phyloP scores from a whole-genome alignment of 2,888 invertebrate species.

The Argyresthia albistria region DNA sequence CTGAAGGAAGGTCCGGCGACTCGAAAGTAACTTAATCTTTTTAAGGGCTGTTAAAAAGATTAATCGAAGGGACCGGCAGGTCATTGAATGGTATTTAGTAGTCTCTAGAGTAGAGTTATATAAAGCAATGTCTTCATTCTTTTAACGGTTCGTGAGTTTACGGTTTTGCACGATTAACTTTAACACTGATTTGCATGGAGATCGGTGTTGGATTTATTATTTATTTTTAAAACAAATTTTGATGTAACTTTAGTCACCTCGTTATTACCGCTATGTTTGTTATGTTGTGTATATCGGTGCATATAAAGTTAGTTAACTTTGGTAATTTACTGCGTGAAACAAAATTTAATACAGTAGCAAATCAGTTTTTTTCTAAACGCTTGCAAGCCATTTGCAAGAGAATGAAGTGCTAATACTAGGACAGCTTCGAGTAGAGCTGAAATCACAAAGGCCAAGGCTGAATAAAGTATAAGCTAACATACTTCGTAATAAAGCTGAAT shows the following conservation, averaged over 20 bases:
- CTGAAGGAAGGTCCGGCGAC: slow-evolving; percentile 21
- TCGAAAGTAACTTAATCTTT: slow-evolving; percentile 24
- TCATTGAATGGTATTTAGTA: slow-evolving; percentile 48
- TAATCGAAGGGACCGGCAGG: slow-evolving; percentile 44
- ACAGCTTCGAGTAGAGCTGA: not conserved
- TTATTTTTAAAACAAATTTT: too few species aligned
- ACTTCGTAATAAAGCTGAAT: not conserved
- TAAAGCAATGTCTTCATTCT: slow-evolving; percentile 17
- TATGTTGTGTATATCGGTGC: not conserved
- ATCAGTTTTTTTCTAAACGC: too few species aligned
- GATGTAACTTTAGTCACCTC: not conserved
- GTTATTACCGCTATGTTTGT: not conserved
- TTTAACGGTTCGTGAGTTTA: slow-evolving; percentile 22
- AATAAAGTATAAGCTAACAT: not conserved
- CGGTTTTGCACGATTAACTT: slow-evolving; percentile 30
- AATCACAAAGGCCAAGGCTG: not conserved
- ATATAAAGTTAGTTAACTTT: not conserved
- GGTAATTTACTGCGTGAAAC: not conserved
- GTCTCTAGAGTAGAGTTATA: slow-evolving; percentile 37
- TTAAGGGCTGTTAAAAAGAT: slow-evolving; percentile 51
- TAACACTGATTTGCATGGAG: slow-evolving; percentile 18
- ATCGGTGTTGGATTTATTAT: slow-evolving; percentile 12
- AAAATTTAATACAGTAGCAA: not conserved
- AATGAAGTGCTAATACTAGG: not conserved
- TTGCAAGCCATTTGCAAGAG: not conserved